Evolutionary conservation across 2,888 invertebrate species (phyloP).

Genomic region (Drosophila monieri): DNA sequence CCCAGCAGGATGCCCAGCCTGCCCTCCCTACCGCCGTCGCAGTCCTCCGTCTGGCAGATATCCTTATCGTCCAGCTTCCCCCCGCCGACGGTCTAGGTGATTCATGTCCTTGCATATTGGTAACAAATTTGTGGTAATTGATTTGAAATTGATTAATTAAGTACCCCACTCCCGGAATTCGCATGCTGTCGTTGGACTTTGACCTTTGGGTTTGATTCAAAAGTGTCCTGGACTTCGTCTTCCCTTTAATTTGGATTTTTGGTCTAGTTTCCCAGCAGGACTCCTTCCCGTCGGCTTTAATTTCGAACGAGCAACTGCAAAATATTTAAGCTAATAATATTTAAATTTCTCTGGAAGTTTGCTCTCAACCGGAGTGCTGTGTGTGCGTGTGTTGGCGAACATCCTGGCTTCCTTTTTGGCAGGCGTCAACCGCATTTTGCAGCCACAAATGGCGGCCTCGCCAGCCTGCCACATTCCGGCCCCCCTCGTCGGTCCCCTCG

Average conservation of each 20-base stretch:
- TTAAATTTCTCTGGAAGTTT: not conserved
- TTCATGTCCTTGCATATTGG: conserved; percentile 80
- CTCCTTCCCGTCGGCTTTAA: no score
- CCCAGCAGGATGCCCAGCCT: conserved; percentile 43
- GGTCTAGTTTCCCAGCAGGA: no score
- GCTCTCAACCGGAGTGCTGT: not conserved
- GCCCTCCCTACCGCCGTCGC: conserved; percentile 1
- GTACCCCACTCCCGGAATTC: conserved; percentile 32
- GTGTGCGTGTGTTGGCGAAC: not conserved
- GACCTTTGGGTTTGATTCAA: not conserved
- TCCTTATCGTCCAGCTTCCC: conserved; percentile 17
- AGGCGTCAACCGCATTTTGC: conserved; percentile 33
- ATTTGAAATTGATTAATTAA: conserved; percentile 81
- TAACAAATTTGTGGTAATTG: conserved; percentile 81
- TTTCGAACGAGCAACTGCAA: no score
- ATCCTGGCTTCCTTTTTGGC: conserved; percentile 12
- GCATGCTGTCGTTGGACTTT: not conserved
- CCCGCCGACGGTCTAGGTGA: conserved; percentile 41
- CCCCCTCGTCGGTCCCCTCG: conserved; percentile 22
- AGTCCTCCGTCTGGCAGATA: conserved; percentile 12
- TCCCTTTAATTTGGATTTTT: no score
- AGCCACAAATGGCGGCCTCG: conserved; percentile 66
- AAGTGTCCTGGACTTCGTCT: not conserved
- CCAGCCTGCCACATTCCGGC: conserved; percentile 21
- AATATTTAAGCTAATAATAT: not conserved